A percentile compares a stretch with the other conserved stretches of the same genome.
These are phyloP conservation scores for Sialis lutaria DNA, from an alignment of 2,888 invertebrate genomes.

Conservation along the genomic window DNA sequence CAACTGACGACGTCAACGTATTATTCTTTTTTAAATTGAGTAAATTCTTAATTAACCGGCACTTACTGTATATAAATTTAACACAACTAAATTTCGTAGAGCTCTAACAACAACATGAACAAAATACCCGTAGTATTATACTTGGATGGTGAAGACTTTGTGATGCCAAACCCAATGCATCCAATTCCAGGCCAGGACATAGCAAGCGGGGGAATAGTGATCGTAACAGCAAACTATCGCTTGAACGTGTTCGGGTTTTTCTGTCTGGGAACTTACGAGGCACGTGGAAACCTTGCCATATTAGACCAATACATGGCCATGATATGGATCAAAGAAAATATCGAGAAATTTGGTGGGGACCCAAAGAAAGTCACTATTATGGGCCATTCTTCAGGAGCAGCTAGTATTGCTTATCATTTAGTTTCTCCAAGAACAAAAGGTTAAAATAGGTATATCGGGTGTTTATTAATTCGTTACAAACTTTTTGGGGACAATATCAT, in stretches of 20 bases:
- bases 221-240: slow-evolving; percentile 52
- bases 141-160: slow-evolving; percentile 47
- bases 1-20: too few species aligned
- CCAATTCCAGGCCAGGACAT: slow-evolving; percentile 50
- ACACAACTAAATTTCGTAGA: too few species aligned
- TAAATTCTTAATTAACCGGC: too few species aligned
- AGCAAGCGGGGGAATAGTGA: slow-evolving; percentile 49
- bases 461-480: background rate
- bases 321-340: slow-evolving; percentile 59
- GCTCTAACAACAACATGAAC: slow-evolving; percentile 18
- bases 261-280: slow-evolving; percentile 31
- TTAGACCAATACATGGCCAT: slow-evolving; percentile 73
- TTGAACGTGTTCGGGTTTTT: slow-evolving; percentile 55
- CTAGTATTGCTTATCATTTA: slow-evolving; percentile 47
- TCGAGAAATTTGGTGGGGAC: slow-evolving; percentile 65
- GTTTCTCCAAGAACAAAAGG: slow-evolving; percentile 47
- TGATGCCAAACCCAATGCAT: slow-evolving; percentile 28
- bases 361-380: slow-evolving; percentile 58
- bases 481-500: background rate
- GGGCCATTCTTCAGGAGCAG: slow-evolving; percentile 68
- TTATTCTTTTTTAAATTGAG: too few species aligned
- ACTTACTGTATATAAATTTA: too few species aligned
- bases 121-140: slow-evolving; percentile 51
- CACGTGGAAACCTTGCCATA: slow-evolving; percentile 71
- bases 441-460: slow-evolving; percentile 15